These are phyloP conservation scores for Plagiodera versicolora DNA, from an alignment of 2,888 invertebrate species.

Conservation along the genomic window DNA sequence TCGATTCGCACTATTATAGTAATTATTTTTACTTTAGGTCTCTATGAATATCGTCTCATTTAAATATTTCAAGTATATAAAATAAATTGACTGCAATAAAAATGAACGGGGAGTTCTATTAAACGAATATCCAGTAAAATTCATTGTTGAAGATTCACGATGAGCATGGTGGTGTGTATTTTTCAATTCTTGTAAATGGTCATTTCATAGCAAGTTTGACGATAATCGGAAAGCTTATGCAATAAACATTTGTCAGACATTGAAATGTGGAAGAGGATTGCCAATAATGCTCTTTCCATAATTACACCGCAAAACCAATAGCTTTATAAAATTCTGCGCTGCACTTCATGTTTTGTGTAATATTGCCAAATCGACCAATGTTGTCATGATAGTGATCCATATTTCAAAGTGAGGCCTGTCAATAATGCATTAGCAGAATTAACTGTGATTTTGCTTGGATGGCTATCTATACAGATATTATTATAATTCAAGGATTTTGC, in stretches of 20 bases:
- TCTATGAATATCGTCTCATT: no score
- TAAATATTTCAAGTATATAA: no score
- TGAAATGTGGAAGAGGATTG: conserved; percentile 38
- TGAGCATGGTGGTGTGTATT: no score
- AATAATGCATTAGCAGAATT: conserved; percentile 50
- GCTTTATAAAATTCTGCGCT: conserved; percentile 37
- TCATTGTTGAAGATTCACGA: no score
- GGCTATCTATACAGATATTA: background rate
- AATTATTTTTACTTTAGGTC: no score
- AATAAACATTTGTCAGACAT: conserved; percentile 12
- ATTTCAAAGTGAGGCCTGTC: conserved; percentile 47
- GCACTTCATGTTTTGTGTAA: conserved; percentile 26
- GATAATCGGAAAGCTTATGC: background rate
- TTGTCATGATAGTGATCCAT: conserved; percentile 47
- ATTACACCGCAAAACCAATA: conserved; percentile 42
- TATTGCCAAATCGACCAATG: conserved; percentile 33
- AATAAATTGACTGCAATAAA: no score
- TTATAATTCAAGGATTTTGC: background rate
- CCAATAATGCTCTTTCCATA: conserved; percentile 31
- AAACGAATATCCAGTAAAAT: no score
- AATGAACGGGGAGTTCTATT: no score
- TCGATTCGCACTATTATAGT: no score
- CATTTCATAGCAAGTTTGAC: background rate
- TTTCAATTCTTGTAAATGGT: no score
- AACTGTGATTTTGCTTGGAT: conserved; percentile 18